Conservation (phyloP, 1,140 invertebrate genomes). For the Danaus melanippus region DNA sequence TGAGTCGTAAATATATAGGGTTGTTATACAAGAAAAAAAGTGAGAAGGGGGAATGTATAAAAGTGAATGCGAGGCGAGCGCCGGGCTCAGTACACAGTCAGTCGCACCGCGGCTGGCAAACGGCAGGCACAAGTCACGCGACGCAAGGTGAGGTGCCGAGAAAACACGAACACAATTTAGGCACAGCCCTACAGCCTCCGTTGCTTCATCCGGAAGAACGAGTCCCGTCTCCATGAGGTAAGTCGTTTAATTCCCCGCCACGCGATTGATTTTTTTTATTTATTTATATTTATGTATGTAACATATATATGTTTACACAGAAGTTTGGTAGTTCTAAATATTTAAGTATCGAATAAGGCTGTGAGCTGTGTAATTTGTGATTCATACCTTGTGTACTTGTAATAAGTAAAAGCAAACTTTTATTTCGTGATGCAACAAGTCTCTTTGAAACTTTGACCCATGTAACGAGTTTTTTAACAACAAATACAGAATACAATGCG, state of each 20-base stretch:
- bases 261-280: conserved; percentile 11
- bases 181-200: too few relatives aligned
- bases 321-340: too few relatives aligned
- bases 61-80: conserved; percentile 44
- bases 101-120: conserved; percentile 42
- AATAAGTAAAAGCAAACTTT: conserved; percentile 19
- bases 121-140: conserved; percentile 19
- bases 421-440: conserved; percentile 18
- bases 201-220: conserved; percentile 7
- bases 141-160: conserved; percentile 13
- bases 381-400: background rate
- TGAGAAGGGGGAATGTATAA: conserved; percentile 53
- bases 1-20: conserved; percentile 5
- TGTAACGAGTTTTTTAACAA: too few relatives aligned
- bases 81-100: conserved; percentile 33
- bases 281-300: too few relatives aligned
- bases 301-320: too few relatives aligned
- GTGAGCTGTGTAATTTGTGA: too few relatives aligned
- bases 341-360: too few relatives aligned
- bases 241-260: conserved; percentile 22
- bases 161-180: conserved; percentile 4
- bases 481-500: too few relatives aligned
- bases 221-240: conserved; percentile 48
- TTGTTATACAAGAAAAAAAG: conserved; percentile 16
- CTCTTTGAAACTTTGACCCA: background rate